phyloP scores from a whole-genome alignment of 2,888 invertebrate genomes.

The Melolontha melolontha region DNA sequence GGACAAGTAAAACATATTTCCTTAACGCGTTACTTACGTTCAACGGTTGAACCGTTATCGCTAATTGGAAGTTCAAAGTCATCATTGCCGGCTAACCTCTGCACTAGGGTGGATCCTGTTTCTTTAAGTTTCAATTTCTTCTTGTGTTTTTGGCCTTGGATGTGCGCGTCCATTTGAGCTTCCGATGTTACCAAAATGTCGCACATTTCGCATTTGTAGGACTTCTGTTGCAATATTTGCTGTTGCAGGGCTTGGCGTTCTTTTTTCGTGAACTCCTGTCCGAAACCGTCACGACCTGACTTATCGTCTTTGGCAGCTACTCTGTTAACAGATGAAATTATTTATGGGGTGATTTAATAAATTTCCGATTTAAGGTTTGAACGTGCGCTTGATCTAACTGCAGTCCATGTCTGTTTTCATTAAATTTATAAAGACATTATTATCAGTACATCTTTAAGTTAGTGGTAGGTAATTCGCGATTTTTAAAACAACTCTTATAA shows the following conservation, averaged over 20 bases:
- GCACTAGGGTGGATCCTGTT: constrained; percentile 52
- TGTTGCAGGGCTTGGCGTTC: too few species aligned
- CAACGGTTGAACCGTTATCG: background rate
- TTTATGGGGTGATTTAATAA: background rate
- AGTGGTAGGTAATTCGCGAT: too few species aligned
- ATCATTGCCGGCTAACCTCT: background rate
- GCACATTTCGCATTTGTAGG: constrained; percentile 59
- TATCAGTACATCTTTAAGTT: too few species aligned
- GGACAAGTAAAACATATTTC: too few species aligned
- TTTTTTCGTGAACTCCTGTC: constrained; percentile 51
- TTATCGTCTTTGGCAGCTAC: constrained; percentile 9
- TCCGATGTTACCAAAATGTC: constrained; percentile 69
- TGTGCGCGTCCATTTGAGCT: constrained; percentile 72
- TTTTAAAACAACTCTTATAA: too few species aligned
- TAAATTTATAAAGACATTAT: too few species aligned
- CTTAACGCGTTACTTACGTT: too few species aligned
- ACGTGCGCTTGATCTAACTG: background rate
- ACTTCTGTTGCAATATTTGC: background rate
- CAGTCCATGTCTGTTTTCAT: too few species aligned
- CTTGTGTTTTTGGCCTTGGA: constrained; percentile 71
- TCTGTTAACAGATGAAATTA: constrained; percentile 30
- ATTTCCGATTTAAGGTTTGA: background rate
- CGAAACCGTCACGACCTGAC: constrained; percentile 56
- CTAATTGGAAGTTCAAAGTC: background rate
- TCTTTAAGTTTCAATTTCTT: constrained; percentile 64